These are phyloP conservation scores for Thera britannica DNA, from an alignment of 2,888 invertebrate genomes.

Conservation along the genomic window DNA sequence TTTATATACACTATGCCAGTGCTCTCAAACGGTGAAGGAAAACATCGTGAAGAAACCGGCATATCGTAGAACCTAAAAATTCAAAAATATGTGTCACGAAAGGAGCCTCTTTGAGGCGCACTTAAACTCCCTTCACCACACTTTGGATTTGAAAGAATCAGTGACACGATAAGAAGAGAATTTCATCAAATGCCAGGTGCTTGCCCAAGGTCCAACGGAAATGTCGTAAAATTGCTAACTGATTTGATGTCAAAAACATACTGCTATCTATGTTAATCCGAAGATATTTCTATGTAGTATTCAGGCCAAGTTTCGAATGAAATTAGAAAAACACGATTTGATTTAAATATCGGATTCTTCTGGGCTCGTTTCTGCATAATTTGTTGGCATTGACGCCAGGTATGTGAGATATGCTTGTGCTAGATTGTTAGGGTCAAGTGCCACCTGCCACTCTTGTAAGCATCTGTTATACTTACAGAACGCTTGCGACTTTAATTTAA, in stretches of 20 bases:
- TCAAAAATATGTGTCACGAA: too few relatives aligned
- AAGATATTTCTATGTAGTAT: slow-evolving; percentile 27
- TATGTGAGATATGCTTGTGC: slow-evolving; percentile 30
- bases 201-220: not conserved
- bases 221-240: not conserved
- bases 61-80: too few relatives aligned
- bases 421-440: slow-evolving; percentile 17
- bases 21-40: too few relatives aligned
- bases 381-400: slow-evolving; percentile 21
- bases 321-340: slow-evolving; percentile 30
- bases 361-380: slow-evolving; percentile 33
- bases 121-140: too few relatives aligned
- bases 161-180: too few relatives aligned
- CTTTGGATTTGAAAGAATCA: too few relatives aligned
- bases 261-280: slow-evolving; percentile 1
- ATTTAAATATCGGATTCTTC: slow-evolving; percentile 34
- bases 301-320: slow-evolving; percentile 31
- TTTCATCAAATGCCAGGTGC: too few relatives aligned
- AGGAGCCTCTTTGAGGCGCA: too few relatives aligned
- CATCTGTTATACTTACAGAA: slow-evolving; percentile 11
- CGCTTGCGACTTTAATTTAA: too few relatives aligned
- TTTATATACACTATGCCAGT: too few relatives aligned
- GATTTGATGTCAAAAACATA: not conserved
- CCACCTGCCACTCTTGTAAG: slow-evolving; percentile 4
- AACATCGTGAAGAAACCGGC: too few relatives aligned